Evolutionary conservation across 2,797 vertebrate genomes (phyloP).

Genomic region (Lophotriccus pileatus): DNA sequence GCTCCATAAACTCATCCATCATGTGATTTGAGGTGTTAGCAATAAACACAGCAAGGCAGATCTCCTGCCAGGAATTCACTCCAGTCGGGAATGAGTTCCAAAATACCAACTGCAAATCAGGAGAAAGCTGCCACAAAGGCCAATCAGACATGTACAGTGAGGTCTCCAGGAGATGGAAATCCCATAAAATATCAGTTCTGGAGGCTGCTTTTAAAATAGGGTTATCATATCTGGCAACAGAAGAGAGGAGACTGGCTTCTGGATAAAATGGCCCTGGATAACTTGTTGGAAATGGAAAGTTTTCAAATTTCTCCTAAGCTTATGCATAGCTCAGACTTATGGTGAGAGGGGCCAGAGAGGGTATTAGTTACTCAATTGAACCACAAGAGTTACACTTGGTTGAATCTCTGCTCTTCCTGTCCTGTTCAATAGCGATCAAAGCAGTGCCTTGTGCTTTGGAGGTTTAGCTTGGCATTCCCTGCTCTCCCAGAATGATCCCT

Average conservation of each 20-base stretch:
- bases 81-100: background rate
- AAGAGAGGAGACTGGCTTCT: background rate
- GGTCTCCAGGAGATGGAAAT: background rate
- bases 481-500: background rate
- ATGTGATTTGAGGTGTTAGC: background rate
- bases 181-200: background rate
- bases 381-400: background rate
- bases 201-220: background rate
- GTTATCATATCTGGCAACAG: background rate
- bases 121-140: background rate
- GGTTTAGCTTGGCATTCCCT: background rate
- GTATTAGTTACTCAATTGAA: background rate
- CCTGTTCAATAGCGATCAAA: background rate
- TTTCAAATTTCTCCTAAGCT: background rate
- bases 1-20: background rate
- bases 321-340: background rate
- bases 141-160: fast-evolving
- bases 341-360: background rate
- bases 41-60: background rate
- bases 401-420: background rate
- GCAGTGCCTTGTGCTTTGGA: background rate
- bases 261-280: background rate
- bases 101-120: background rate
- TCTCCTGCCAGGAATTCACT: background rate
- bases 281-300: background rate